Evolutionary conservation across 2,113 vertebrate genomes (phyloP), one percentile per base, ranked within the genome.

Genomic region (Osmerus eperlanus): DNA sequence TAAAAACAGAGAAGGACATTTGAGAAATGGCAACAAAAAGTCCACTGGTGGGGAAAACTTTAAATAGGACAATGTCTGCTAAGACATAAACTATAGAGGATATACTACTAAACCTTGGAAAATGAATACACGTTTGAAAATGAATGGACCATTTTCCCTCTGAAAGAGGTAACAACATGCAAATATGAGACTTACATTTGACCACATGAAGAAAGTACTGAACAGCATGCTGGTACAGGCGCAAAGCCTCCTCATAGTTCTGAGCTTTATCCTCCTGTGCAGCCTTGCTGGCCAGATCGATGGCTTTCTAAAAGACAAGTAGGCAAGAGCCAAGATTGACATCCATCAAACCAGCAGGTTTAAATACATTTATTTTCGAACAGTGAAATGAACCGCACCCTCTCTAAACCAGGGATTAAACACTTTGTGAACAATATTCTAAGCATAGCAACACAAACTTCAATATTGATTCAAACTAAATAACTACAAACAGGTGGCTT

Each of bases 131-230:
- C 41, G 28, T 47, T 9, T 47, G 23, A 29, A 9, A 64, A 67
- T 9, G 19, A 23, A 28, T 4, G 3, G 32, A 41, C 53, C n/a
- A 47, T 41, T 65, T 6, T 6, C 41, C 41, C 36, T 9, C 12
- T 5, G 52, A 60, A 73, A 18, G 32, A 41, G 13, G 16, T 61
- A 16, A 68, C 4, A 11, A 3, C 3, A 65, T 61, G 19, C 5
- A 9, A 29, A 72, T 63, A 9, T 5, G 58, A 67, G 32, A 68
- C 96, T 94, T 92, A 98, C 97, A 99, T 93, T 98, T 99, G 67
- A 97, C 84, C n/a, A 97, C 95, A 25, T 99, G 97, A 32, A 99
- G 89, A 82, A 99, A 96, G 91, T 99, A 98, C 85, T 97, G 94
- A 70, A 99, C 96, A 56, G 96, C 94, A 7, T 95, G 91, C 3